Evolutionary conservation across 2,113 vertebrate species (phyloP), one percentile per base, ranked within the genome.

Genomic region (Asarcornis scutulata): DNA sequence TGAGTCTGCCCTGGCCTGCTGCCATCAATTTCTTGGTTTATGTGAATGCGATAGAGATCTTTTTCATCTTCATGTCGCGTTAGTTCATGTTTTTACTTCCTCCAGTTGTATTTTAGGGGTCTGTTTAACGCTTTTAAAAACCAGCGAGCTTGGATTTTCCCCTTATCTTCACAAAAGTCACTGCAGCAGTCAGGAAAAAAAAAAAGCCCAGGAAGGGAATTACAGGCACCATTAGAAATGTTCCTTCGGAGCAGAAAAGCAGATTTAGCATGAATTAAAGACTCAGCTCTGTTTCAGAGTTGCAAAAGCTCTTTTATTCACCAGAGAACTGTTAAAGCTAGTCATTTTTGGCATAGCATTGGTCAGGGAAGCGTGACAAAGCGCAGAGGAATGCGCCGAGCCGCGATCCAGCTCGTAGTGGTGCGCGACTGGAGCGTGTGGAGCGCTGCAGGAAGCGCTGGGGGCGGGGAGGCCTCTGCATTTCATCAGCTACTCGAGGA

Each of bases 261-360:
- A 92, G 67, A 91, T 93, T 93, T 94, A 89, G 88, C 79, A 58
- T 90, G 85, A 95, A 83, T 97, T 96, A 58, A 93, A 96, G 93
- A 92, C 79, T 93, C 77, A 72, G 73, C 53, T 95, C 90, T 95
- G 90, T 88, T 96, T 93, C 67, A 72, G 91, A 83, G 84, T 97
- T 97, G 94, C 91, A 95, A 90, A 96, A 96, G 78, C 91, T 93
- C 91, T 97, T 94, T 95, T 96, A 93, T 92, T 96, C 86, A 89
- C 89, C 52, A 93, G 86, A 96, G 84, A 42, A 91, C 94, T 94
- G 80, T 92, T 96, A 91, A 94, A 96, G 82, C 93, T 90, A 88
- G 92, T 96, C 46, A 84, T 93, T 87, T 96, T 95, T 95, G 95
- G 92, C 95, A 92, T 97, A 75, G 62, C 83, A 32, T 91, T 2